Conservation (phyloP, 2,888 invertebrate genomes). For the Cosmia trapezina region DNA sequence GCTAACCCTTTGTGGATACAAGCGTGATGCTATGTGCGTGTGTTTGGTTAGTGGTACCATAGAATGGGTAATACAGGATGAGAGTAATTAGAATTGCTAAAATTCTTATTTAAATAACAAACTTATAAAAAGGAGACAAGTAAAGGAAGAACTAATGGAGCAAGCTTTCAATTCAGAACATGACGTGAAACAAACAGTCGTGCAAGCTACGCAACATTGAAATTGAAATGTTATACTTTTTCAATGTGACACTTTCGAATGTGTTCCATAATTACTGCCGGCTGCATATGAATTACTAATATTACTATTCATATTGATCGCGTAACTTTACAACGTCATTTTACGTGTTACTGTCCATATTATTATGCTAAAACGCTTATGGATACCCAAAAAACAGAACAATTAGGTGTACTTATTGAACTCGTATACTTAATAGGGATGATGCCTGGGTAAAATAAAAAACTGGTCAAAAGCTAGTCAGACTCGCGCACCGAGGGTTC, state of each 20-base stretch:
- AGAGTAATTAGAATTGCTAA: background rate
- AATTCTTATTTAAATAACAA: background rate
- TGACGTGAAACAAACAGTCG: conserved; percentile 14
- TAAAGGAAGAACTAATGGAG: background rate
- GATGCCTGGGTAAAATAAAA: too few relatives aligned
- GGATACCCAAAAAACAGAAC: background rate
- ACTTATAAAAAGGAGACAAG: background rate
- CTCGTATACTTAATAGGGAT: background rate
- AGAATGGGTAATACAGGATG: background rate
- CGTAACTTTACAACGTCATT: conserved; percentile 45
- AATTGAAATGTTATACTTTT: conserved; percentile 31
- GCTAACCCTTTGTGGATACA: background rate
- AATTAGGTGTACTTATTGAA: background rate
- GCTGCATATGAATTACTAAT: too few relatives aligned
- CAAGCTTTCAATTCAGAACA: conserved; percentile 15
- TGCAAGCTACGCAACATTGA: conserved; percentile 28
- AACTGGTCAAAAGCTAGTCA: too few relatives aligned
- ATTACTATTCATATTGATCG: conserved; percentile 41
- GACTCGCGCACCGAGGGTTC: too few relatives aligned
- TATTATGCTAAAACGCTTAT: conserved; percentile 4
- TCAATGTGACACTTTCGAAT: conserved; percentile 51
- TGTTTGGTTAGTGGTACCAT: background rate
- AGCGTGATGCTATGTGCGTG: background rate
- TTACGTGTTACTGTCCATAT: conserved; percentile 23
- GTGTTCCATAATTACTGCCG: conserved; percentile 52